Conservation (phyloP, 2,113 vertebrate genomes). For the Callocephalon fimbriatum region DNA sequence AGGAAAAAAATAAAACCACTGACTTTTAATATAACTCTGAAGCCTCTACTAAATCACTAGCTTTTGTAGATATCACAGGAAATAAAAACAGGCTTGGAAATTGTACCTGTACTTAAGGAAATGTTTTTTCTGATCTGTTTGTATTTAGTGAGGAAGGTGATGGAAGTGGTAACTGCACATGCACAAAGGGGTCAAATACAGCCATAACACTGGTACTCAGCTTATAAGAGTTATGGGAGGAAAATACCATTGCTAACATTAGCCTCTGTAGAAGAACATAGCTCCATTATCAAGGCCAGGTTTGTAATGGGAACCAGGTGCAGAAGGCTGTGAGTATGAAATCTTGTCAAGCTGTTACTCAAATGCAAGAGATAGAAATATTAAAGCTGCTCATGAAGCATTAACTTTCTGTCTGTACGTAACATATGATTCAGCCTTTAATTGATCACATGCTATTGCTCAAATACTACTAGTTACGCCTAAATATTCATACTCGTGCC, state of each 20-base stretch:
- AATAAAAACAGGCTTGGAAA: not conserved
- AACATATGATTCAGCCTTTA: not conserved
- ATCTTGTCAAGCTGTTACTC: conserved; percentile 3
- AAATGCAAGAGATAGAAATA: conserved; percentile 1
- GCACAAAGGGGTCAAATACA: not conserved
- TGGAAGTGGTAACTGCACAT: not conserved
- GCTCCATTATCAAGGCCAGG: conserved; percentile 21
- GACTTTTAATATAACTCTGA: not conserved
- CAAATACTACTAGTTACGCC: not conserved
- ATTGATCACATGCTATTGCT: not conserved
- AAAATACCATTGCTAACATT: not conserved
- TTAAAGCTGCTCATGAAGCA: not conserved
- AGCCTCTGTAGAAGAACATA: conserved; percentile 10
- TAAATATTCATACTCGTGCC: not conserved
- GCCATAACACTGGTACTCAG: not conserved
- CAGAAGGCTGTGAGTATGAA: conserved; percentile 9
- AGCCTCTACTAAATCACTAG: not conserved
- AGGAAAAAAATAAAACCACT: not conserved
- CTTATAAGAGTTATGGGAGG: conserved; percentile 1
- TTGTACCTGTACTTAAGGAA: not conserved
- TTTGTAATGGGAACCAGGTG: conserved; percentile 55
- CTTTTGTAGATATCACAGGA: not conserved
- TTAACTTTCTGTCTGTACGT: not conserved
- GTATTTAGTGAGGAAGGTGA: not conserved
- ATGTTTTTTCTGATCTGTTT: not conserved